Base-by-base conservation (phyloP, 2,797 vertebrate genomes). In the Lates japonicus region DNA sequence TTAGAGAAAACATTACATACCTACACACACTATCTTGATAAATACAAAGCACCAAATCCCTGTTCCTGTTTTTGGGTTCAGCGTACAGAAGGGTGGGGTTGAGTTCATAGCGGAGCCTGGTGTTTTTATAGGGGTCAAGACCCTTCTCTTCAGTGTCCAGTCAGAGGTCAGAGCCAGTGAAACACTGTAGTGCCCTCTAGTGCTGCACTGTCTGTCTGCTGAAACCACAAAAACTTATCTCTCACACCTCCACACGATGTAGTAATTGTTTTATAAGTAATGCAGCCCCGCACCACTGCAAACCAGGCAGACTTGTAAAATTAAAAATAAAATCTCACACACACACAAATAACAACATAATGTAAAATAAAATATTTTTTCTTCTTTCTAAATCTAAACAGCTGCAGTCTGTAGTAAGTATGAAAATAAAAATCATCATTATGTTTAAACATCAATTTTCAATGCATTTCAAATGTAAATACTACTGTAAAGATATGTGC, bases 151-250 rank as follows among this genome's bases (percentile, higher is more conserved):
- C 72, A 68, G 76, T 88, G 93, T 85, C 93, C 93, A 85, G 82
- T 88, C 85, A 91, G 92, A 94, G 96, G 96, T 97, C 96, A 96
- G 83, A 90, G 86, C 88, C 95, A 95, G 67, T 85, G 90, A 93
- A 95, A 96, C 96, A 92, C 96, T 94, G 96, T 95, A 97, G 96
- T 96, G 97, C 97, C 97, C 96, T 97, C 97, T 98, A 97, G 97
- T 96, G 97, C 95, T 93, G 78, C 77, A 49, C 79, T 29, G 81
- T 70, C 87, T 59, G 69, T 57, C 65, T 80, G 73, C 70, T 59
- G 22, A 46, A 65, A 75, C 52, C 75, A 80, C 75, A 74, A 25
- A 66, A 37, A 39, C 51, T 39, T 73, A 57, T 59, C 75, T 77
- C 54, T 49, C 68, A 52, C 60, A 76, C 58, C 35, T 85, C 65